Evolutionary conservation across 2,888 invertebrate species (phyloP).

Genomic region (Taphrorychus bicolor): DNA sequence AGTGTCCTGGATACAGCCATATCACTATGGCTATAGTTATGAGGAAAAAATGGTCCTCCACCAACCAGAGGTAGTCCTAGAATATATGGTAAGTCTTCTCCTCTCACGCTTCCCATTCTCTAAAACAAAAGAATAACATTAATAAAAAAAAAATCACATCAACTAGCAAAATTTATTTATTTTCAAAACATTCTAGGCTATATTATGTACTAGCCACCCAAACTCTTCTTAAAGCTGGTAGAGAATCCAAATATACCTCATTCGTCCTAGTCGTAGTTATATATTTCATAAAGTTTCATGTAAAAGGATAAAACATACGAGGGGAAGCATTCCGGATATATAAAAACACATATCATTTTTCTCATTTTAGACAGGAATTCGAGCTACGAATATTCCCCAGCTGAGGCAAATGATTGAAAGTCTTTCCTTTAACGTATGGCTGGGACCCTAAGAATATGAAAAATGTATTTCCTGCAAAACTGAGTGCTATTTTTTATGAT

Average conservation of each 20-base stretch:
- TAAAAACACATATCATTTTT: constrained; percentile 40
- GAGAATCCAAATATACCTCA: background rate
- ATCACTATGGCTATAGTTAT: constrained; percentile 82
- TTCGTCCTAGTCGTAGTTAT: constrained; percentile 6
- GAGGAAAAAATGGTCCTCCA: constrained; percentile 69
- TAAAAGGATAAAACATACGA: constrained; percentile 22
- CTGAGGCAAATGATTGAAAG: constrained; percentile 37
- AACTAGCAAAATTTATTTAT: too few relatives aligned
- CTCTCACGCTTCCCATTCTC: constrained; percentile 82
- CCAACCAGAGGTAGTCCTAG: constrained; percentile 79
- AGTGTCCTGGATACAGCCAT: constrained; percentile 79
- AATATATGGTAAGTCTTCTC: constrained; percentile 87
- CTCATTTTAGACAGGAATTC: constrained; percentile 34
- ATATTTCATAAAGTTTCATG: constrained; percentile 23
- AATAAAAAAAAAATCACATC: background rate
- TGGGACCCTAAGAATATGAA: constrained; percentile 23
- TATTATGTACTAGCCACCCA: too few relatives aligned
- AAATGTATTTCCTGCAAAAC: constrained; percentile 25
- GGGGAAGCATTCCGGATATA: constrained; percentile 26
- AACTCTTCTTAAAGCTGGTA: too few relatives aligned
- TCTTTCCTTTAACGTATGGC: constrained; percentile 32
- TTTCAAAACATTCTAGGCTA: too few relatives aligned
- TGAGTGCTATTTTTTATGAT: constrained; percentile 23
- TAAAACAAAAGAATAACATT: constrained; percentile 55
- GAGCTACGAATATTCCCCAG: constrained; percentile 31